Base-by-base conservation (phyloP, 2,797 vertebrate species). In the Paramormyrops hopkinsi region DNA sequence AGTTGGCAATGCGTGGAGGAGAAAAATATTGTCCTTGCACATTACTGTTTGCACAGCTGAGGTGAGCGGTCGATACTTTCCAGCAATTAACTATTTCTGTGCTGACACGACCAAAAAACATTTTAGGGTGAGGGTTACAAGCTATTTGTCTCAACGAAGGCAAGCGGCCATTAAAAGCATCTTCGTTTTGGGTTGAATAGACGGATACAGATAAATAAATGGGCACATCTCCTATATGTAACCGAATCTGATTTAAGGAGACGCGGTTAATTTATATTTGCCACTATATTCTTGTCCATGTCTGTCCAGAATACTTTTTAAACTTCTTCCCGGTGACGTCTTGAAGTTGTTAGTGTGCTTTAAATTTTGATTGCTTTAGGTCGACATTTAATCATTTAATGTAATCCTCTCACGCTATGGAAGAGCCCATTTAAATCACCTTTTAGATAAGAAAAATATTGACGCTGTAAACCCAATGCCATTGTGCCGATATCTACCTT, bases 11-110 rank as follows among this genome's bases (percentile, higher is more conserved):
- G 88, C 92, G 84, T 92, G 87, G 62, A 79, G 89, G 59, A 85
- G 54, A 90, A 92, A 91, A 92, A 89, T 88, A 84, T 53, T 73
- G 89, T 88, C 88, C 90, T 59, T 50, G 69, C 73, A 88, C 83
- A 88, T 73, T 76, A 59, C 48, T 92, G 91, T 93, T 93, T 92
- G 89, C 91, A 91, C 91, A 92, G 90, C 90, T 93, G 93, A 94
- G 91, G 90, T 92, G 92, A 92, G 90, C 89, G 92, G 91, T 92
- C 87, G 88, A 89, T 90, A 91, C 92, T 93, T 91, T 90, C 91
- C 90, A 91, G 86, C 86, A 89, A 88, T 89, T 41, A 90, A 89
- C 89, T 69, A 79, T n/a, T 87, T 79, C 48, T 89, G 89, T 33
- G 19, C 7, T 87, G 51, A 82, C 62, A 41, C 76, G 17, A 79